Evolutionary conservation across 1,140 invertebrate genomes (phyloP).

Genomic region (Popillia japonica): DNA sequence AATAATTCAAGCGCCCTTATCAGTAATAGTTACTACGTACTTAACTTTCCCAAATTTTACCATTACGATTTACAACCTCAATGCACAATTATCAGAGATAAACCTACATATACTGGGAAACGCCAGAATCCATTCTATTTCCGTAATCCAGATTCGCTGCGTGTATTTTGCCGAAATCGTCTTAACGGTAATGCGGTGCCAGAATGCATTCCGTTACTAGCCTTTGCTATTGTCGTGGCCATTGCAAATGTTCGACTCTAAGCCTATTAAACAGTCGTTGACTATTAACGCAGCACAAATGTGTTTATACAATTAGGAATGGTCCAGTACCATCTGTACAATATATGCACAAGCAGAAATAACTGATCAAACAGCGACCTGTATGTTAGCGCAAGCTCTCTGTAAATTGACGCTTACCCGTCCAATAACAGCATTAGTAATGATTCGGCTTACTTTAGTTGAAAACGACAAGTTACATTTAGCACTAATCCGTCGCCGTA

Average conservation of each 20-base stretch:
- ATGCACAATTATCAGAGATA: conserved; percentile 11
- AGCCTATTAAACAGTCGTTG: conserved; percentile 27
- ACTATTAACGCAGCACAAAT: conserved; percentile 2
- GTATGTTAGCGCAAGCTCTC: background rate
- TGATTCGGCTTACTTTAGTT: background rate
- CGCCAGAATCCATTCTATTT: background rate
- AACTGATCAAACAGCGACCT: background rate
- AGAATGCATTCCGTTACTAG: conserved; percentile 9
- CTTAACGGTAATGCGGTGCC: conserved; percentile 19
- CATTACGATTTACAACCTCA: conserved; percentile 3
- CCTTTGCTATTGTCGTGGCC: background rate
- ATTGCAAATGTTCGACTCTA: conserved; percentile 8
- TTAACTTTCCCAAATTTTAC: background rate
- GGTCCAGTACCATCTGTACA: background rate
- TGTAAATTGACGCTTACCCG: background rate
- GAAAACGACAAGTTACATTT: background rate
- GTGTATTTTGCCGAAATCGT: conserved; percentile 25
- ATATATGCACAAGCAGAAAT: background rate
- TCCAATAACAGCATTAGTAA: background rate
- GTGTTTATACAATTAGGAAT: conserved; percentile 30
- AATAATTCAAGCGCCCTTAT: too few relatives aligned
- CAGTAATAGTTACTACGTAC: background rate
- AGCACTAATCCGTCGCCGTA: background rate
- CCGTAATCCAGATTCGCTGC: conserved; percentile 14
- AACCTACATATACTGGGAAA: background rate